Evolutionary conservation across 1,140 invertebrate genomes (phyloP).

Genomic region (Drosophila sp.): DNA sequence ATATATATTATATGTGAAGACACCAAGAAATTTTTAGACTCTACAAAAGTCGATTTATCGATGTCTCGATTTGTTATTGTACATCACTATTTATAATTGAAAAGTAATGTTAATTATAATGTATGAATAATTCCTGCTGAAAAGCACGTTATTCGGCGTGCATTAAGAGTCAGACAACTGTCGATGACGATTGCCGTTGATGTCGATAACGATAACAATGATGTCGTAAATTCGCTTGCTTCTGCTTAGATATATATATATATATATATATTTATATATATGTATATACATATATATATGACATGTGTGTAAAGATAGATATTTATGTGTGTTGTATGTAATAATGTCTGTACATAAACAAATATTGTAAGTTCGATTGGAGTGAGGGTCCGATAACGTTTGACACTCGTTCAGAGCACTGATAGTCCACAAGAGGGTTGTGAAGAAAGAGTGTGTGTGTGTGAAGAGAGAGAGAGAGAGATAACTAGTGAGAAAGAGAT

Average conservation of each 20-base stretch:
- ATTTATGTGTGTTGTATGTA: neutral
- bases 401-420: conserved; percentile 34
- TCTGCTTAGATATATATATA: too few species aligned
- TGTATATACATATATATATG: neutral
- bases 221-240: conserved; percentile 38
- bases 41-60: too few species aligned
- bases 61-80: too few species aligned
- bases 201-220: conserved; percentile 30
- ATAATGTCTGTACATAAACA: conserved; percentile 19
- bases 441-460: neutral
- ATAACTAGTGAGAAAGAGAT: neutral
- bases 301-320: neutral
- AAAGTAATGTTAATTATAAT: too few species aligned
- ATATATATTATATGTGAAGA: too few species aligned
- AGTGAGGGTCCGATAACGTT: conserved; percentile 48
- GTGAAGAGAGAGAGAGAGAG: neutral
- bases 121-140: too few species aligned
- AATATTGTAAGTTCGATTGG: conserved; percentile 27
- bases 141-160: too few species aligned
- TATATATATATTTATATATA: neutral
- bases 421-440: conserved; percentile 33
- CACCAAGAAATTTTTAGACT: too few species aligned
- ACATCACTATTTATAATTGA: too few species aligned
- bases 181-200: conserved; percentile 13
- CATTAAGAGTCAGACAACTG: neutral